Conservation (phyloP, 2,797 vertebrate genomes). For the Alauda arvensis region DNA sequence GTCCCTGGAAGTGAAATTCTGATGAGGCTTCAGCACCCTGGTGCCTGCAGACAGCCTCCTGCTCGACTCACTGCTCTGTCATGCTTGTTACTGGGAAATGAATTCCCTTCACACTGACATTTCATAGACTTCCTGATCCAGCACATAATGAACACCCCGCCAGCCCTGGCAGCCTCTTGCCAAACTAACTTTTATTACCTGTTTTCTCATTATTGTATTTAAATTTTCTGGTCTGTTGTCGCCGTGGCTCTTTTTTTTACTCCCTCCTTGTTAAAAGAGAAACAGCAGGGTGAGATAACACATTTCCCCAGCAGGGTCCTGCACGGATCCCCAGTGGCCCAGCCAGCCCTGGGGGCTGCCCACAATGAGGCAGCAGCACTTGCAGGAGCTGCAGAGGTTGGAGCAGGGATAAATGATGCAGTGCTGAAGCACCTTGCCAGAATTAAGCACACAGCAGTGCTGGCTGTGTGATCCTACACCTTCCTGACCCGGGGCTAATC, state of each 20-base stretch:
- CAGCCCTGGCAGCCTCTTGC: slow-evolving; percentile 42
- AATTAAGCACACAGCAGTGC: neutral
- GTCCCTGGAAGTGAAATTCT: slow-evolving; percentile 21
- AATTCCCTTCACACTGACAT: slow-evolving; percentile 67
- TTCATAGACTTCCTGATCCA: slow-evolving; percentile 58
- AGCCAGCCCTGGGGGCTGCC: neutral
- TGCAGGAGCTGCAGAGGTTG: neutral
- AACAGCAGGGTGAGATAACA: neutral
- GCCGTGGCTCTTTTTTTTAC: accelerated
- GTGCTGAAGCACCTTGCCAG: neutral
- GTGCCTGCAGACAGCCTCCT: slow-evolving; percentile 38
- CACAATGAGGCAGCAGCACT: neutral
- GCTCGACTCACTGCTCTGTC: slow-evolving; percentile 49
- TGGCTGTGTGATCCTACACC: neutral
- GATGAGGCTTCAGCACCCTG: slow-evolving; percentile 25
- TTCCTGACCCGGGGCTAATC: slow-evolving; percentile 18
- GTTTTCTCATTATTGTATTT: slow-evolving; percentile 43
- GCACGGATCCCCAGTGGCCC: neutral
- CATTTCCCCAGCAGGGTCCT: neutral
- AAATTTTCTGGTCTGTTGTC: neutral
- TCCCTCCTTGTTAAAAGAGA: neutral
- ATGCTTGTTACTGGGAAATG: slow-evolving; percentile 67
- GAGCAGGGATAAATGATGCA: neutral
- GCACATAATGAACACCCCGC: slow-evolving; percentile 43
- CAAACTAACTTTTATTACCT: slow-evolving; percentile 51